Percentiles rank a stretch among this genome's conserved stretches.
These are phyloP conservation scores for Steinernema khuongi DNA, from an alignment of 1,140 invertebrate species.

Conservation along the genomic window DNA sequence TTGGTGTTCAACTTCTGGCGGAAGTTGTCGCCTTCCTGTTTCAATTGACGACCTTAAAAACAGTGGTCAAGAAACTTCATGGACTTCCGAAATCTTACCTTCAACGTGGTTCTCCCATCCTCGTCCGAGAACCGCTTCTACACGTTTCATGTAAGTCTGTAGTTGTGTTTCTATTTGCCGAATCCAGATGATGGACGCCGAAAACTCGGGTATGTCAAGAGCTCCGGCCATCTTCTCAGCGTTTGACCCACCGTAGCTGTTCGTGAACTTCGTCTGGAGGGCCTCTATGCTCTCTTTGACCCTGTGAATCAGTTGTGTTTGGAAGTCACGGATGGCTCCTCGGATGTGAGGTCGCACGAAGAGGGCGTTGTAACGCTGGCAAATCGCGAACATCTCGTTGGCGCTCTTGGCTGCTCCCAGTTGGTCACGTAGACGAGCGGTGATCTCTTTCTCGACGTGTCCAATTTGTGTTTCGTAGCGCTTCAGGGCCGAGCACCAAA, in stretches of 20 bases:
- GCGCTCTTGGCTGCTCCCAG: conserved; percentile 95
- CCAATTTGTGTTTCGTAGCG: conserved; percentile 94
- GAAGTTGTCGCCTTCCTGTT: conserved; percentile 95
- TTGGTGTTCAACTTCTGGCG: conserved; percentile 82
- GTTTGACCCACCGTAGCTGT: conserved; percentile 44
- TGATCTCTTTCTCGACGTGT: conserved; percentile 91
- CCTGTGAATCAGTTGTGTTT: conserved; percentile 94
- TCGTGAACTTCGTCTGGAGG: conserved; percentile 63
- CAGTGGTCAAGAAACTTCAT: conserved; percentile 23
- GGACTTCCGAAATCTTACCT: too few relatives aligned
- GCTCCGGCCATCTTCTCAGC: conserved; percentile 81
- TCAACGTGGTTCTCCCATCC: conserved; percentile 99
- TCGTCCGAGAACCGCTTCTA: conserved; percentile 92
- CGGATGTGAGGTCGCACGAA: conserved; percentile 96
- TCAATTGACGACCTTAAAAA: conserved; percentile 70
- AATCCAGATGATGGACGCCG: conserved; percentile 96
- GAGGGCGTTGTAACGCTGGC: conserved; percentile 92
- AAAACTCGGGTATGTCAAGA: conserved; percentile 87
- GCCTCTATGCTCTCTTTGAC: conserved; percentile 98
- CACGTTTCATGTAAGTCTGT: conserved; percentile 88
- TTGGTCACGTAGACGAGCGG: conserved; percentile 88
- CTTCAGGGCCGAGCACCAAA: conserved; percentile 92
- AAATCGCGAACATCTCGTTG: conserved; percentile 99
- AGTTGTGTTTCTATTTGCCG: conserved; percentile 93
- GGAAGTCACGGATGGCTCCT: conserved; percentile 95